Evolutionary conservation across 30 jellyfish, hydroid and myxozoan species (phyloP), one percentile per base, ranked within the genome.

Genomic region (Turritopsis dohrnii): DNA sequence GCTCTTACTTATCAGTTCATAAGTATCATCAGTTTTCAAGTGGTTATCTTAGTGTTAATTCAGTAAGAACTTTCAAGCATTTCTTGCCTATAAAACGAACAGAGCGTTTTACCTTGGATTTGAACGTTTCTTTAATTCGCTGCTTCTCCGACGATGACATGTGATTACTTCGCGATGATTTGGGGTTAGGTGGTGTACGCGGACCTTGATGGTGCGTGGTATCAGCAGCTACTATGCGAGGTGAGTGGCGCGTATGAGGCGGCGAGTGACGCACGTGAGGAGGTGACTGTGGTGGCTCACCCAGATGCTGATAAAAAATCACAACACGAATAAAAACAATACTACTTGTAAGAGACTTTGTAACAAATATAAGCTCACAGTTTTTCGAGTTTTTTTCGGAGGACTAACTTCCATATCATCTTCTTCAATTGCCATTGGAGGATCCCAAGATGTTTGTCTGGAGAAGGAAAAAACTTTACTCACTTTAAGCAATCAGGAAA

Each of bases 371-470:
- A 41, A 13, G 60, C 54, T 52, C 0, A 26, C 65, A 26, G 54
- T 31, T 53, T 52, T 80, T 20, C 65, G 52, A 18, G 26, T 80
- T 52, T 80, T 53, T 0, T 21, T 53, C 20, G 85, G 65, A 13
- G 88, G 89, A 0, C 72, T 26, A 9, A 24, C 86, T 29, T 66
- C 52, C 24, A 20, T 29, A 5, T 66, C 76, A 26, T 65, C 85
- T 29, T 82, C 85, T 65, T 30, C 66, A 23, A n/a, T 21, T 20
- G 53, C 54, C 21, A 53, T 60, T 18, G 98, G 98, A 28, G 96
- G 81, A 27, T 93, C 98, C 98, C 98, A 93, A 23, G 95, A 95
- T 20, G 98, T 93, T 75, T 83, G 86, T 74, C 98, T 93, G 84
- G 8, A 29, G 24, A 25, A 29, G 29, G 53, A 27, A 23, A 65